Conservation (phyloP, 2,113 vertebrate genomes). For the Morone saxatilis region DNA sequence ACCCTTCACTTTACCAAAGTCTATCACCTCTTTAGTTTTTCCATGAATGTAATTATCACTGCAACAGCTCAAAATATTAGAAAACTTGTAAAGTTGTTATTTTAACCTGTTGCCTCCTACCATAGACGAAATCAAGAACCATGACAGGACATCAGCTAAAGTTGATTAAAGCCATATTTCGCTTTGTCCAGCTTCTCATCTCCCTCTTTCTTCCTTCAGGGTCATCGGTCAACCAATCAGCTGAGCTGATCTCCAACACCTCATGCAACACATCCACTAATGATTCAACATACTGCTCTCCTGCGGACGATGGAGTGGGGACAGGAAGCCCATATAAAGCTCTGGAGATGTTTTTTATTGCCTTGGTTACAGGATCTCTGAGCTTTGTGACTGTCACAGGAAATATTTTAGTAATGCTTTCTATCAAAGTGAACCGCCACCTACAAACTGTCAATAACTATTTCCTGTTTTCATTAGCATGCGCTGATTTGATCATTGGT, state of each 20-base stretch:
- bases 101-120: not conserved
- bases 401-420: constrained; percentile 98
- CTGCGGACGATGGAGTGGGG: constrained; percentile 60
- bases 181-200: not conserved
- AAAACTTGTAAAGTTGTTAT: not conserved
- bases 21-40: too few relatives aligned
- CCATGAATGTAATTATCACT: not conserved
- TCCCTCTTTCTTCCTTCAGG: constrained; percentile 73
- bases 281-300: constrained; percentile 77
- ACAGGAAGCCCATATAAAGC: constrained; percentile 89
- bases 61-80: not conserved
- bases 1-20: not conserved
- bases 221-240: constrained; percentile 83
- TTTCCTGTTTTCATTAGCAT: constrained; percentile 97
- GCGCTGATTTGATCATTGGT: constrained; percentile 96
- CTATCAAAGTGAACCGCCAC: constrained; percentile 99
- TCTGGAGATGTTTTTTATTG: constrained; percentile 96
- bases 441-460: constrained; percentile 99
- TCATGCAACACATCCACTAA: constrained; percentile 85
- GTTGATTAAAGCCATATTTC: not conserved
- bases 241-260: constrained; percentile 82
- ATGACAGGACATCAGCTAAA: not conserved
- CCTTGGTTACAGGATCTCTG: constrained; percentile 93
- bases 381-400: constrained; percentile 97
- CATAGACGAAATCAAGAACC: not conserved